Evolutionary conservation across 1,140 invertebrate genomes (phyloP), one percentile per base, ranked within the genome.

Genomic region (Saxidomus purpurata): DNA sequence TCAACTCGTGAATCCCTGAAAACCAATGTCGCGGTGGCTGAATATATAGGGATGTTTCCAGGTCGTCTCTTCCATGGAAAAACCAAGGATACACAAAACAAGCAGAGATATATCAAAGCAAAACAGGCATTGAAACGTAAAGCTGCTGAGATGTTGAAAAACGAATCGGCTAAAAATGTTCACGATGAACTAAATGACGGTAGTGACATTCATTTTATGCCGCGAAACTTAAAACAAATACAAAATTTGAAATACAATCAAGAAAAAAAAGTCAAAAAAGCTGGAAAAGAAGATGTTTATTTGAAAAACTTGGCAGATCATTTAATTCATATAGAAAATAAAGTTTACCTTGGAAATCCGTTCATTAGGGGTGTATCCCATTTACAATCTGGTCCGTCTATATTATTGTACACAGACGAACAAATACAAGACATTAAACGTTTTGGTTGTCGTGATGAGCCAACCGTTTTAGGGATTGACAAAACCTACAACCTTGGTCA

Each of bases 401-500:
- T 71, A 15, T 3, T 71, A 34, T 22, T 71, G 6, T 71, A 71
- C 34, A 71, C 36, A 31, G 67, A 71, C 31, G 11, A 71, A 36
- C 67, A 71, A 19, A 71, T 71, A 31, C 4, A 71, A 17, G 43
- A 77, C n/a, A 77, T 28, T 2, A 77, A 47, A 47, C 15, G 43
- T 6, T 77, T 77, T 31, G 8, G 74, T 77, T 77, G 43, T 25
- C 13, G n/a, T 19, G 43, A 77, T 2, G 36, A 77, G 38, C 38
- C 19, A 6, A 25, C 38, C 2, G 28, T 77, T 36, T 40, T 81
- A 81, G 47, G 52, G 19, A 25, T 81, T 15, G 79, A 81, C 31
- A 81, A 81, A 81, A 81, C 79, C 8, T 79, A 79, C 43, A 80
- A 80, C 28, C 55, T 80, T 55, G 77, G 77, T 6, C 3, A 80